These are phyloP conservation scores for Drosophila serrata DNA, from an alignment of 1,140 invertebrate species.

Conservation along the genomic window DNA sequence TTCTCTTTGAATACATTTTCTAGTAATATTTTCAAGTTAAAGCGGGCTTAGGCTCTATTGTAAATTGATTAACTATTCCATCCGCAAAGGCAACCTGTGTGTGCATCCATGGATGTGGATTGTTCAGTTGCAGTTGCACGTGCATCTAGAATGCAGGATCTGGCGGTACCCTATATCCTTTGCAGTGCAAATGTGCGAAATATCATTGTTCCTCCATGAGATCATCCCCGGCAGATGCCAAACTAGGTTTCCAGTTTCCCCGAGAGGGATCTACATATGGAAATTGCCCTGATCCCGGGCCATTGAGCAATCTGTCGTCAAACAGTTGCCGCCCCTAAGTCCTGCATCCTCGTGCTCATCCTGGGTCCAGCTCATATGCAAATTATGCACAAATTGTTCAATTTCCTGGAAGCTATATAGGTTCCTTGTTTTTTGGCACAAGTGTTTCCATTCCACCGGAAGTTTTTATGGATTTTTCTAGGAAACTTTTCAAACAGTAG, in stretches of 20 bases:
- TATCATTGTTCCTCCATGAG: constrained; percentile 69
- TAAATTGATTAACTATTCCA: constrained; percentile 69
- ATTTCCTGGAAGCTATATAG: constrained; percentile 66
- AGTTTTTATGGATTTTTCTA: constrained; percentile 73
- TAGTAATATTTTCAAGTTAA: constrained; percentile 82
- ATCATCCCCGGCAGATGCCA: constrained; percentile 66
- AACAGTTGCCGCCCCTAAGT: constrained; percentile 78
- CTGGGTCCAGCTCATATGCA: constrained; percentile 60
- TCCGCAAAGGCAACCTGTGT: constrained; percentile 56
- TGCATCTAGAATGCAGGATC: constrained; percentile 37
- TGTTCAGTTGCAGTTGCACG: constrained; percentile 71
- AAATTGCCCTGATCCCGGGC: constrained; percentile 65
- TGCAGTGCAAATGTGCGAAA: constrained; percentile 77
- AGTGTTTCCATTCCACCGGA: constrained; percentile 48
- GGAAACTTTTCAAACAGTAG: constrained; percentile 67
- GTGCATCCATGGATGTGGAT: constrained; percentile 17
- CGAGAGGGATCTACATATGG: constrained; percentile 20
- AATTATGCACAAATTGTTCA: constrained; percentile 80
- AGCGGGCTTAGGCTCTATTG: constrained; percentile 73
- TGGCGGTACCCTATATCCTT: constrained; percentile 47
- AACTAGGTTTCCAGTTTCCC: constrained; percentile 36
- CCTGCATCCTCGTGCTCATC: constrained; percentile 43
- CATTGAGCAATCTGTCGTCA: constrained; percentile 83
- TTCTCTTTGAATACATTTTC: constrained; percentile 46
- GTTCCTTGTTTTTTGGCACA: constrained; percentile 61